Percentiles rank a stretch among this genome's conserved stretches.
Conservation (phyloP, 2,113 vertebrate species). For the Emydura subglobosa region DNA sequence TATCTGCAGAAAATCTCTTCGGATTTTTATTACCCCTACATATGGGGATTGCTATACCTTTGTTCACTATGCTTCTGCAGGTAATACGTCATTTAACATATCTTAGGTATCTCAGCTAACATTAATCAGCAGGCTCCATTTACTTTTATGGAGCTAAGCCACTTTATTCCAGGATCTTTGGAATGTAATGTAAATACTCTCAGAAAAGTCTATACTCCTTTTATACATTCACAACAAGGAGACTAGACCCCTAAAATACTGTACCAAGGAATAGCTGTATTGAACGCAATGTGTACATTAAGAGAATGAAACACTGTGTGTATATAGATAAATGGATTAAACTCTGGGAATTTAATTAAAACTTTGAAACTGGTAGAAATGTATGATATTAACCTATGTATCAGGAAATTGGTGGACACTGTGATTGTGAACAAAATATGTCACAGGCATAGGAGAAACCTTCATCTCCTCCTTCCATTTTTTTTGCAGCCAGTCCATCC, state of each 20-base stretch:
- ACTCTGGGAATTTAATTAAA: not conserved
- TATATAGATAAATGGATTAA: not conserved
- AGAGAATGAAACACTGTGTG: not conserved
- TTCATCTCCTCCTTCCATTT: not conserved
- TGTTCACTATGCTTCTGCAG: not conserved
- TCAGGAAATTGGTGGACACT: not conserved
- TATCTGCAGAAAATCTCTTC: constrained; percentile 29
- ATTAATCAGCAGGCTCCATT: constrained; percentile 34
- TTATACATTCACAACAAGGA: not conserved
- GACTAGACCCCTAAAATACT: not conserved
- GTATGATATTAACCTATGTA: not conserved
- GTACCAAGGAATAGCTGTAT: accelerated
- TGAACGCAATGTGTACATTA: not conserved
- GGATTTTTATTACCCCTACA: not conserved
- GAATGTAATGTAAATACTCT: not conserved
- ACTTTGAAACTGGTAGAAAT: not conserved
- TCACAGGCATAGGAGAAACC: not conserved
- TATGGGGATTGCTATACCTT: not conserved
- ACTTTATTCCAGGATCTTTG: not conserved
- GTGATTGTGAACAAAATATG: not conserved
- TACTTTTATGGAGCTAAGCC: not conserved
- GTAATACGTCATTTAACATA: not conserved
- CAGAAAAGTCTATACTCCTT: not conserved
- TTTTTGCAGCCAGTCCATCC: not conserved
- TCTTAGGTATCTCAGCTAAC: not conserved